These are phyloP conservation scores for Aldrovandia affinis DNA, from an alignment of 2,797 vertebrate genomes.

Conservation along the genomic window DNA sequence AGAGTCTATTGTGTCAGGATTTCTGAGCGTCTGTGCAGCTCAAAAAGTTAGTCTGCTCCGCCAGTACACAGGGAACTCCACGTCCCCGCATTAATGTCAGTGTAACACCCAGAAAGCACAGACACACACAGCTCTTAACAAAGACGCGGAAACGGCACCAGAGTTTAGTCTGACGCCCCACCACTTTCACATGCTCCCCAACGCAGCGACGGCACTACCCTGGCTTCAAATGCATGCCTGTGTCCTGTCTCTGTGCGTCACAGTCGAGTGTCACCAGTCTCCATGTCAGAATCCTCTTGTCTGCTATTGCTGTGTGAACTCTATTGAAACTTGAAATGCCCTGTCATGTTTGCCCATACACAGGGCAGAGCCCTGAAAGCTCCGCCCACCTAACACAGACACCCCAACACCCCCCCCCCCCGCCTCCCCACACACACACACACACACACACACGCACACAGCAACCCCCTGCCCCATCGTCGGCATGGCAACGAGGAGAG, in stretches of 20 bases:
- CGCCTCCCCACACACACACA: conserved; percentile 17
- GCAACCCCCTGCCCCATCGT: neutral
- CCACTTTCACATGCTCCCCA: neutral
- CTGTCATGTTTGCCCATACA: conserved; percentile 24
- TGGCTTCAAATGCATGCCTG: neutral
- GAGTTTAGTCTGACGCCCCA: neutral
- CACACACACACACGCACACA: conserved; percentile 26
- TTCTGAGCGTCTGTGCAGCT: neutral
- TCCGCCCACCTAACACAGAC: too few relatives aligned
- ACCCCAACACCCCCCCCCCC: conserved; percentile 17
- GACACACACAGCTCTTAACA: neutral
- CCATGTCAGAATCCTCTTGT: neutral
- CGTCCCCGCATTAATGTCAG: conserved; percentile 35
- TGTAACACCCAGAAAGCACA: conserved; percentile 12
- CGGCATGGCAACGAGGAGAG: conserved; percentile 25
- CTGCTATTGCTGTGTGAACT: too few relatives aligned
- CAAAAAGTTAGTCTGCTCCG: neutral
- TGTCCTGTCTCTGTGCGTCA: neutral
- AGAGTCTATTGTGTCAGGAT: neutral
- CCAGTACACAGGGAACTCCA: neutral
- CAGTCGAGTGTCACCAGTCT: neutral
- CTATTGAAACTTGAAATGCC: neutral
- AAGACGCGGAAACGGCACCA: neutral
- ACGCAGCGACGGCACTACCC: too few relatives aligned
- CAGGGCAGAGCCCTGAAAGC: neutral